These are phyloP conservation scores for Megamerina dolium DNA, from an alignment of 2,888 invertebrate species.

Conservation along the genomic window DNA sequence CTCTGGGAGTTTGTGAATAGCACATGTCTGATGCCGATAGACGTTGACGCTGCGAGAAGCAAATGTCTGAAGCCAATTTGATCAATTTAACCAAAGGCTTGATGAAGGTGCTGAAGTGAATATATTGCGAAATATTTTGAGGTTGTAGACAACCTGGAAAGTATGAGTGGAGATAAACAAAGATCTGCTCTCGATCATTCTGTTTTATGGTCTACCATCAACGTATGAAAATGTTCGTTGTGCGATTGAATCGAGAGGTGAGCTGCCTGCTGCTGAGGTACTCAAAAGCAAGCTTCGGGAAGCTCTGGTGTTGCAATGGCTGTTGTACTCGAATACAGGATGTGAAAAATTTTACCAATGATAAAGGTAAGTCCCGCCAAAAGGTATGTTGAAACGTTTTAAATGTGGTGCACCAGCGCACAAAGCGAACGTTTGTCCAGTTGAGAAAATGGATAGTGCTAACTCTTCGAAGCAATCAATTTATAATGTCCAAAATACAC, in stretches of 20 bases:
- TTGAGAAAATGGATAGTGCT: not conserved
- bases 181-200: too few relatives aligned
- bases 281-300: conserved; percentile 12
- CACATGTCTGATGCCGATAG: not conserved
- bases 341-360: not conserved
- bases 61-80: conserved; percentile 14
- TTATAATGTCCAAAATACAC: too few relatives aligned
- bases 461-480: too few relatives aligned
- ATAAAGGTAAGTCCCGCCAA: not conserved
- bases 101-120: too few relatives aligned
- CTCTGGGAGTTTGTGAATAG: conserved; percentile 9
- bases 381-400: conserved; percentile 8
- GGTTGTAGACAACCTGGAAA: too few relatives aligned
- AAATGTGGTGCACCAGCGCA: conserved; percentile 13
- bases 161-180: too few relatives aligned
- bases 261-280: conserved; percentile 11
- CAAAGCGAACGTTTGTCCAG: conserved; percentile 12
- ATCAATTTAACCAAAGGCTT: conserved; percentile 13
- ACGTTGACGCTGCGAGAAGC: not conserved
- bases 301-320: conserved; percentile 10
- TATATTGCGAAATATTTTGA: too few relatives aligned
- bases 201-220: too few relatives aligned
- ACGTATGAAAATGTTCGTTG: too few relatives aligned
- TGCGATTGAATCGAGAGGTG: conserved; percentile 16
- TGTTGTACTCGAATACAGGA: conserved; percentile 2